These are phyloP conservation scores for Cinclus cinclus DNA, from an alignment of 2,113 vertebrate genomes.

Conservation along the genomic window DNA sequence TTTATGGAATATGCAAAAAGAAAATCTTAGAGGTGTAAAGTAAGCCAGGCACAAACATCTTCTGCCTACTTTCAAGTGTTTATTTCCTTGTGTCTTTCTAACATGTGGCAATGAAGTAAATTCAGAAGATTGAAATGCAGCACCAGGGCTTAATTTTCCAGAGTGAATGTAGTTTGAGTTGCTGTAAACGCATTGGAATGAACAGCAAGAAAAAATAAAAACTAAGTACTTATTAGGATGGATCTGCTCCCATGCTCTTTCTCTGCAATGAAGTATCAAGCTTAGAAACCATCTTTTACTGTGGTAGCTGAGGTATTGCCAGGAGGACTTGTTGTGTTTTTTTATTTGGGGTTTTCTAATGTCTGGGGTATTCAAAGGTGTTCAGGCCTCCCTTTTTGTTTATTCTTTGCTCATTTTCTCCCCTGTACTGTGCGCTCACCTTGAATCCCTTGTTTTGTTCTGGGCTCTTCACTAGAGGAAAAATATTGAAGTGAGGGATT, in stretches of 20 bases:
- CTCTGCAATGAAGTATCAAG: background rate
- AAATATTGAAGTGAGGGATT: background rate
- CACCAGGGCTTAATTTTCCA: conserved; percentile 19
- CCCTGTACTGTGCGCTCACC: no score
- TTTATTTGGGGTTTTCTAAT: background rate
- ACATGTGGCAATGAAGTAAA: conserved; percentile 38
- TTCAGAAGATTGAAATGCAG: conserved; percentile 15
- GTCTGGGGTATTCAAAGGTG: background rate
- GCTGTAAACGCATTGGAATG: conserved; percentile 27
- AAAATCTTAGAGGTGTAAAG: conserved; percentile 1
- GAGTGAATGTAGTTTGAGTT: background rate
- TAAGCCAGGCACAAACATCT: background rate
- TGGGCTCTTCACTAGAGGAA: background rate
- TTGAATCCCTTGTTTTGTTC: background rate
- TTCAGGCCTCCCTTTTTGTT: background rate
- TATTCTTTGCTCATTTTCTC: background rate
- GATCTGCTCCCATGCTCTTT: background rate
- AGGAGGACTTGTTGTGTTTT: background rate
- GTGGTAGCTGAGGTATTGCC: background rate
- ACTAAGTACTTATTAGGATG: background rate
- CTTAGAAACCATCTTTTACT: background rate
- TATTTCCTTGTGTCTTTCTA: conserved; percentile 35
- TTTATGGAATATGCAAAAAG: background rate
- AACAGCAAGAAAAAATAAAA: background rate
- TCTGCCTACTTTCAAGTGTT: conserved; percentile 27